phyloP scores from a whole-genome alignment of 2,888 invertebrate species.

The Netelia melanura region DNA sequence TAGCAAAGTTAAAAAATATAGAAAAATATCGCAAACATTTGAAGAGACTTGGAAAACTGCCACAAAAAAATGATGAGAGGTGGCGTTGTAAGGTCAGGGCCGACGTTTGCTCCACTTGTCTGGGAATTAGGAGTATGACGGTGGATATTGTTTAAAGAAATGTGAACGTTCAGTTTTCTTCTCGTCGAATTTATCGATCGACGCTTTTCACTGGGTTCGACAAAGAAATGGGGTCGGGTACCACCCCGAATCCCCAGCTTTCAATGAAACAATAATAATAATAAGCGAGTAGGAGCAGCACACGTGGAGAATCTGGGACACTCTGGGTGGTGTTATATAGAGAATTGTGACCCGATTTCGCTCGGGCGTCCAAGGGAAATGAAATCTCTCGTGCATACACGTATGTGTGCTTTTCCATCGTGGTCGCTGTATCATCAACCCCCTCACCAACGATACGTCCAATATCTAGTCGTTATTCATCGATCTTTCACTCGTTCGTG shows the following conservation, averaged over 20 bases:
- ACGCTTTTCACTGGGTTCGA: neutral
- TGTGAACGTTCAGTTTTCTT: neutral
- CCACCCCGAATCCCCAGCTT: neutral
- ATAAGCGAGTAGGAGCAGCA: neutral
- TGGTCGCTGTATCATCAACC: neutral
- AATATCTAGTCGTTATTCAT: conserved; percentile 52
- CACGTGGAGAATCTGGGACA: conserved; percentile 59
- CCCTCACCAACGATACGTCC: neutral
- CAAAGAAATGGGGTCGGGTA: conserved; percentile 14
- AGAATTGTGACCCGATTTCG: conserved; percentile 49
- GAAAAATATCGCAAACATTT: no score
- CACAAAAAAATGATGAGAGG: no score
- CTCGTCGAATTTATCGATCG: conserved; percentile 59
- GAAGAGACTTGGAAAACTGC: no score
- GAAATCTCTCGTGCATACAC: conserved; percentile 23
- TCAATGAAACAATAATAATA: neutral
- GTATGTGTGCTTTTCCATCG: neutral
- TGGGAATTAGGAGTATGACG: neutral
- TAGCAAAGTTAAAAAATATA: no score
- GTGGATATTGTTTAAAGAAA: neutral
- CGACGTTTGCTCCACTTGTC: neutral
- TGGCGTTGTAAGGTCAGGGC: no score
- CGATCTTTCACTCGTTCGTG: conserved; percentile 22
- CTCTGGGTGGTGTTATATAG: conserved; percentile 9
- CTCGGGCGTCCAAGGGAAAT: conserved; percentile 29